These are phyloP conservation scores for Paraplagusia blochii DNA, from an alignment of 2,113 vertebrate species.

Conservation along the genomic window DNA sequence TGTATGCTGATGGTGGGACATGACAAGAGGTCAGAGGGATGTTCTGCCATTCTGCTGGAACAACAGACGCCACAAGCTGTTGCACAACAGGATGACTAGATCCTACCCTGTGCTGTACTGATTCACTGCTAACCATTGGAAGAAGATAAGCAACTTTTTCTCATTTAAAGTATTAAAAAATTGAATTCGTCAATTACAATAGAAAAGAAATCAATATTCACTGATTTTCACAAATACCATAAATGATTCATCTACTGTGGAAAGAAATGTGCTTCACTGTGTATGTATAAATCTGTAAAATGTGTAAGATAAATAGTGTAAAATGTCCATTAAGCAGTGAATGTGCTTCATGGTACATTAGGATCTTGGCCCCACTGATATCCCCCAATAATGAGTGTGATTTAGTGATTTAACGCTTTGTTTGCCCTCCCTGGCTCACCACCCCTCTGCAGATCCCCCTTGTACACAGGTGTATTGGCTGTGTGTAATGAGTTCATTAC, in stretches of 20 bases:
- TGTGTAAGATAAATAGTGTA: constrained; percentile 61
- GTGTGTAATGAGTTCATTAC: constrained; percentile 76
- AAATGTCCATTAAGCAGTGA: constrained; percentile 75
- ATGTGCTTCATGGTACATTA: constrained; percentile 77
- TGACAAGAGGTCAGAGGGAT: constrained; percentile 62
- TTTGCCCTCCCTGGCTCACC: constrained; percentile 71
- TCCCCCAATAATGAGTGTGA: constrained; percentile 77
- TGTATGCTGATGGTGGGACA: constrained; percentile 61
- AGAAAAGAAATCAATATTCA: no score
- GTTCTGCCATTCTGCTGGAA: constrained; percentile 45
- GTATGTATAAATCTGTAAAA: constrained; percentile 53
- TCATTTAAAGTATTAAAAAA: no score
- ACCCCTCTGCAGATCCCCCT: constrained; percentile 61
- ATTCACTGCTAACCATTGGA: constrained; percentile 6
- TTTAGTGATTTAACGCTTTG: constrained; percentile 81
- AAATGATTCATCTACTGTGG: constrained; percentile 47
- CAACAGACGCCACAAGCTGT: constrained; percentile 55
- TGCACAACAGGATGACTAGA: constrained; percentile 40
- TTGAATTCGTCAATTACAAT: no score
- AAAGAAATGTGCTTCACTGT: constrained; percentile 52
- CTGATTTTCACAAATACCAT: constrained; percentile 27
- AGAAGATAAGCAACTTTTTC: not conserved
- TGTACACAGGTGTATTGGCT: constrained; percentile 76
- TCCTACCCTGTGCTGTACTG: constrained; percentile 1
- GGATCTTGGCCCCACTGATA: constrained; percentile 70